Evolutionary conservation across 1,140 invertebrate species (phyloP).

Genomic region (Aphelenchoides avenae): DNA sequence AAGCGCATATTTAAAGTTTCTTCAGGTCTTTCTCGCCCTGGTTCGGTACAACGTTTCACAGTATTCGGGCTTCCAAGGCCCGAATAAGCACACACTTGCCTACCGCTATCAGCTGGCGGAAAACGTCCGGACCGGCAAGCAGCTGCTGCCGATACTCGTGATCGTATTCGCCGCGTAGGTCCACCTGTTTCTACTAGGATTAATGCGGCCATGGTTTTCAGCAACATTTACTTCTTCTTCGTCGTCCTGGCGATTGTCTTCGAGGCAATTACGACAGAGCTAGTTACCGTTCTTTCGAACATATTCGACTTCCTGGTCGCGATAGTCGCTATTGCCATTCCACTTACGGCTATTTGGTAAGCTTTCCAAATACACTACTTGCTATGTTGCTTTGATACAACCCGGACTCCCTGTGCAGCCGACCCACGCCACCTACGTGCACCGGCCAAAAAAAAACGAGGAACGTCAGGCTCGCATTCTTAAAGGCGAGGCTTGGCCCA

Average conservation of each 20-base stretch:
- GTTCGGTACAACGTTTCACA: slow-evolving; percentile 22
- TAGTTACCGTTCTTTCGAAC: slow-evolving; percentile 20
- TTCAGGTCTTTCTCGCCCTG: slow-evolving; percentile 23
- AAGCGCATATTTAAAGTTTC: too few species aligned
- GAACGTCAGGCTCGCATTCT: too few species aligned
- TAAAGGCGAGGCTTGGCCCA: too few species aligned
- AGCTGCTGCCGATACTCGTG: slow-evolving; percentile 18
- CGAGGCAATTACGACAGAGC: slow-evolving; percentile 26
- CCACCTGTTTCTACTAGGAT: slow-evolving; percentile 1
- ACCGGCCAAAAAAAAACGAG: too few species aligned
- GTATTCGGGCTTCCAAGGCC: slow-evolving; percentile 14
- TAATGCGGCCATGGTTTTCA: not conserved
- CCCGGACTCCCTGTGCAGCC: too few species aligned
- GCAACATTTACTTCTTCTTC: slow-evolving; percentile 32
- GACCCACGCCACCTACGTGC: too few species aligned
- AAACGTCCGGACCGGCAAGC: slow-evolving; percentile 21
- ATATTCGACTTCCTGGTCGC: slow-evolving; percentile 27
- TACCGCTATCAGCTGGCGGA: slow-evolving; percentile 30
- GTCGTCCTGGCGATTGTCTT: slow-evolving; percentile 23
- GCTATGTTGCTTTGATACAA: too few species aligned
- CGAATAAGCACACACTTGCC: slow-evolving; percentile 22
- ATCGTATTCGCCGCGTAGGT: slow-evolving; percentile 24
- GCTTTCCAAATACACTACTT: too few species aligned
- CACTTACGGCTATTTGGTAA: slow-evolving; percentile 23
- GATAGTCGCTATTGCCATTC: slow-evolving; percentile 16